Evolutionary conservation across 2,888 invertebrate genomes (phyloP).

Genomic region (Anarsia innoxiella): DNA sequence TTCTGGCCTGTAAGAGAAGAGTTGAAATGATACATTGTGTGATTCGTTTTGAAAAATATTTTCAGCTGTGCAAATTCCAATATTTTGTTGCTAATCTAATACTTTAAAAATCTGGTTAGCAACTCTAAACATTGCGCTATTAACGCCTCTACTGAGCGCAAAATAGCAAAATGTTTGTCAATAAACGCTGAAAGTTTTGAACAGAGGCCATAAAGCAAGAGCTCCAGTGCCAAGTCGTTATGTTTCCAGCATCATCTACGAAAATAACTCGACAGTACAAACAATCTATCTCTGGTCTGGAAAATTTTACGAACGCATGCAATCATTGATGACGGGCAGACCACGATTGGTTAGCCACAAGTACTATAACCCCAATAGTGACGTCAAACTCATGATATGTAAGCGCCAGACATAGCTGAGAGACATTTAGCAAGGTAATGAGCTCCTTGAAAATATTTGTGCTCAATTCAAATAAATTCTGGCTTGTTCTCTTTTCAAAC

Average conservation of each 20-base stretch:
- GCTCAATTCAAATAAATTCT: constrained; percentile 3
- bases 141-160: background rate
- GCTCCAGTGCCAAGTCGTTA: constrained; percentile 71
- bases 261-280: constrained; percentile 59
- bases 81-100: constrained; percentile 4
- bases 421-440: constrained; percentile 1
- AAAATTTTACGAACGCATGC: constrained; percentile 32
- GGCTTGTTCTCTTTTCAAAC: too few species aligned
- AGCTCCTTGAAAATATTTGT: constrained; percentile 5
- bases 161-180: constrained; percentile 26
- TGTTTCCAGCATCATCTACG: constrained; percentile 66
- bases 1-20: constrained; percentile 83
- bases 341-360: too few species aligned
- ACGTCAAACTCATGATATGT: constrained; percentile 1
- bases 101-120: too few species aligned
- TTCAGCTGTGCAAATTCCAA: too few species aligned
- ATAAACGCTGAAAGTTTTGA: constrained; percentile 45
- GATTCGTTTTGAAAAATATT: too few species aligned
- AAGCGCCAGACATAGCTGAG: constrained; percentile 8
- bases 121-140: too few species aligned
- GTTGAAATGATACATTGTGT: too few species aligned
- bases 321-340: constrained; percentile 23
- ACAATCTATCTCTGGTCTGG: constrained; percentile 38
- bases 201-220: constrained; percentile 58
- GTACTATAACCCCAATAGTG: background rate